Evolutionary conservation across 2,888 invertebrate species (phyloP).

Genomic region (Syrphus vitripennis): DNA sequence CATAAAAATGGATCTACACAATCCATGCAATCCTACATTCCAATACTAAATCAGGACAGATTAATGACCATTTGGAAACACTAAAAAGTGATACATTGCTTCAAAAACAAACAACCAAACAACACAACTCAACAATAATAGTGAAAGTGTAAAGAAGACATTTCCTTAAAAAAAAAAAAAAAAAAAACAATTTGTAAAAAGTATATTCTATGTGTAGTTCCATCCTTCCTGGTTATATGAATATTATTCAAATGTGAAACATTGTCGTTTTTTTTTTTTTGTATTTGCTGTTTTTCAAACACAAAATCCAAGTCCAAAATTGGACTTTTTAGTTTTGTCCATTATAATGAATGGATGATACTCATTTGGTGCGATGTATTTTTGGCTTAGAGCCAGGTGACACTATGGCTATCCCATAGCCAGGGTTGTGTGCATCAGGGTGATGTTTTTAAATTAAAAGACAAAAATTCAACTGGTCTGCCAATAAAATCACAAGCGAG

Average conservation of each 20-base stretch:
- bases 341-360: constrained; percentile 1
- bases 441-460: constrained; percentile 11
- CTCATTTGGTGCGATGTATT: constrained; percentile 33
- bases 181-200: background rate
- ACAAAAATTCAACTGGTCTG: constrained; percentile 29
- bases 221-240: constrained; percentile 6
- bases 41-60: background rate
- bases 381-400: constrained; percentile 63
- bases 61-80: constrained; percentile 31
- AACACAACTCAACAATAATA: background rate
- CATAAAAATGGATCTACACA: no score
- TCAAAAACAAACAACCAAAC: background rate
- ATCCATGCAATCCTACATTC: background rate
- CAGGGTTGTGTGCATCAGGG: background rate
- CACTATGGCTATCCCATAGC: constrained; percentile 32
- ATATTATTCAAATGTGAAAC: constrained; percentile 33
- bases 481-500: constrained; percentile 35
- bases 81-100: constrained; percentile 28
- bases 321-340: constrained; percentile 13
- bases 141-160: constrained; percentile 1
- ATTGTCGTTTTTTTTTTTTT: background rate
- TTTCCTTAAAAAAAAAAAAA: background rate
- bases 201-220: background rate
- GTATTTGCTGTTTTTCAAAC: background rate
- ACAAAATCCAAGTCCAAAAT: constrained; percentile 1